These are phyloP conservation scores for Cordilura impudica DNA, from an alignment of 2,888 invertebrate species.

Conservation along the genomic window DNA sequence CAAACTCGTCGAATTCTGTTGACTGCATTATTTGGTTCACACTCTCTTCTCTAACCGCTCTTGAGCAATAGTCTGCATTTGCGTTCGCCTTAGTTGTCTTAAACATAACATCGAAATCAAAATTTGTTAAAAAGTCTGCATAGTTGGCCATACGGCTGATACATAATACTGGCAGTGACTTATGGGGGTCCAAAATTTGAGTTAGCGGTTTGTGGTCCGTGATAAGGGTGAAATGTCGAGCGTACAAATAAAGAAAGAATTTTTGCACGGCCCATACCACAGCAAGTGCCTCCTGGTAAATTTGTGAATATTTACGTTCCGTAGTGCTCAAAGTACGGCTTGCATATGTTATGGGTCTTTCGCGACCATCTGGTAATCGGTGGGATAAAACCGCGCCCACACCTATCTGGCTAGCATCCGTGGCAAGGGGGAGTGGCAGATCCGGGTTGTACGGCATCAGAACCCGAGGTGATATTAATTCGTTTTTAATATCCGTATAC, in stretches of 20 bases:
- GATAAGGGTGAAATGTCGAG: too few species aligned
- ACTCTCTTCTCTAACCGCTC: background rate
- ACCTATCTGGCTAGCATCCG: conserved; percentile 44
- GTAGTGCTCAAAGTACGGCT: conserved; percentile 40
- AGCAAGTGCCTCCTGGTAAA: too few species aligned
- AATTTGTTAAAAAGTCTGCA: background rate
- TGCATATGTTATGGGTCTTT: conserved; percentile 33
- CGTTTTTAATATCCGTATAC: background rate
- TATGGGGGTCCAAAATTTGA: background rate
- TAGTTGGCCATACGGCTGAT: conserved; percentile 6
- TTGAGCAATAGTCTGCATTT: conserved; percentile 14
- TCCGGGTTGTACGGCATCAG: conserved; percentile 10
- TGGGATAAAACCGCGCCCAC: conserved; percentile 46
- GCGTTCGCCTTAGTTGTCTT: conserved; percentile 13
- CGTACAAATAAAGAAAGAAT: too few species aligned
- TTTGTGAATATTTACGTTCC: conserved; percentile 44
- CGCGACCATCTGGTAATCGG: conserved; percentile 1
- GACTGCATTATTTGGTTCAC: background rate
- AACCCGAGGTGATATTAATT: conserved; percentile 8
- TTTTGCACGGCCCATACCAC: too few species aligned
- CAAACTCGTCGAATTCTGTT: background rate
- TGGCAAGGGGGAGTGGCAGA: conserved; percentile 24
- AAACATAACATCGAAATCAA: conserved; percentile 19
- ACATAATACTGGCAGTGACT: background rate
- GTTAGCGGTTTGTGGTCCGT: too few species aligned